These are phyloP conservation scores for Antheraea yamamai DNA, from an alignment of 2,888 invertebrate genomes.

Conservation along the genomic window DNA sequence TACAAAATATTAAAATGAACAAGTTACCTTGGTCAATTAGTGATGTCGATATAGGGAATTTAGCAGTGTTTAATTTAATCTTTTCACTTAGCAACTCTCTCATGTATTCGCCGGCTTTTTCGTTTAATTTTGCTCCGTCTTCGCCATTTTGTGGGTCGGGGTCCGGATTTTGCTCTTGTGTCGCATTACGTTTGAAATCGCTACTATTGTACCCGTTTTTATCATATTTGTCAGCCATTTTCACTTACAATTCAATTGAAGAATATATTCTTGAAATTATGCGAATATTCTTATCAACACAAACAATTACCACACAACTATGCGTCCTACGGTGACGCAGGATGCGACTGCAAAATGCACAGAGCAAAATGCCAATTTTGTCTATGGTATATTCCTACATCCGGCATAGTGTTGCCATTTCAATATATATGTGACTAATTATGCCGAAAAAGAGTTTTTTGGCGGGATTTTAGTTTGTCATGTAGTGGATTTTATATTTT, in stretches of 20 bases:
- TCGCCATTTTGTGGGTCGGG: conserved; percentile 79
- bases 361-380: background rate
- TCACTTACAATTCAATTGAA: conserved; percentile 23
- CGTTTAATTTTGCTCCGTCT: conserved; percentile 81
- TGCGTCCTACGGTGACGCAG: background rate
- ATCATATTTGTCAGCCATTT: conserved; percentile 68
- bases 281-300: background rate
- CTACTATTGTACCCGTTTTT: conserved; percentile 75
- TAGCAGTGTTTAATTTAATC: conserved; percentile 84
- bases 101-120: conserved; percentile 90
- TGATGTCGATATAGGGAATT: conserved; percentile 86
- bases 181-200: conserved; percentile 74
- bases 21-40: conserved; percentile 87
- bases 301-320: conserved; percentile 6
- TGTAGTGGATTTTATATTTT: no score
- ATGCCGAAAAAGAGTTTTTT: no score
- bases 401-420: background rate
- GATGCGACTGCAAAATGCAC: background rate
- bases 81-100: conserved; percentile 88
- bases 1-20: background rate
- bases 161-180: conserved; percentile 47
- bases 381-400: background rate
- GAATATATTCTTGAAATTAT: conserved; percentile 8
- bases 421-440: no score
- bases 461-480: no score